Evolutionary conservation across 1,140 invertebrate species (phyloP).

Genomic region (Neocloeon triangulifer): DNA sequence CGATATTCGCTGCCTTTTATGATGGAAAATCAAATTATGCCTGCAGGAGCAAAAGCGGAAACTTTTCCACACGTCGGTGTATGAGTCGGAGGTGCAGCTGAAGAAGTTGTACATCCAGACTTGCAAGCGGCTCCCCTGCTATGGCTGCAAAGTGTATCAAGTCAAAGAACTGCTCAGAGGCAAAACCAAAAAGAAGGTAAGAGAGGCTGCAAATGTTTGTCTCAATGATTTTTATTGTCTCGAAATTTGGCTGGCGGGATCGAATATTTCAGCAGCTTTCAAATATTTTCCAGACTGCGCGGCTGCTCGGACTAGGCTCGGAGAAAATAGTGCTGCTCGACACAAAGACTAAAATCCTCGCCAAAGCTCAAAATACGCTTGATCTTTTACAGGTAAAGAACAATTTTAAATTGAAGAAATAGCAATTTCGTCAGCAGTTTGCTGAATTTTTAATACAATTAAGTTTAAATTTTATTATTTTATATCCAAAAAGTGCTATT

Average conservation of each 20-base stretch:
- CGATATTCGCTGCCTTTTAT: neutral
- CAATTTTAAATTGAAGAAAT: neutral
- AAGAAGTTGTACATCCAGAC: constrained; percentile 45
- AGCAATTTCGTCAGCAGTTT: neutral
- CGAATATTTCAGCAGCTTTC: constrained; percentile 4
- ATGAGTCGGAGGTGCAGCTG: constrained; percentile 38
- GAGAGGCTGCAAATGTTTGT: neutral
- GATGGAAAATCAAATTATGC: constrained; percentile 6
- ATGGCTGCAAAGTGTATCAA: constrained; percentile 38
- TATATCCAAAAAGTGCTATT: neutral
- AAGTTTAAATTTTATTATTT: neutral
- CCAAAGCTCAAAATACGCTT: constrained; percentile 31
- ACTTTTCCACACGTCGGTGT: constrained; percentile 39
- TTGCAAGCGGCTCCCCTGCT: constrained; percentile 35
- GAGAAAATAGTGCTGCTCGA: constrained; percentile 38
- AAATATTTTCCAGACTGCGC: constrained; percentile 26
- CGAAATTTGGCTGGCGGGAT: neutral
- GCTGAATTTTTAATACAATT: too few relatives aligned
- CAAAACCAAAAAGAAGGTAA: constrained; percentile 38
- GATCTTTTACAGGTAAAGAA: constrained; percentile 28
- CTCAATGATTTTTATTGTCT: neutral
- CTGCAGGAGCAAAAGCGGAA: constrained; percentile 43
- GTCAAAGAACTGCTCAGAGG: constrained; percentile 41
- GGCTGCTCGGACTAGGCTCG: constrained; percentile 34
- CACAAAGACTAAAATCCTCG: constrained; percentile 32